Conservation (phyloP, 2,888 invertebrate species). For the Auanema freiburgensis region DNA sequence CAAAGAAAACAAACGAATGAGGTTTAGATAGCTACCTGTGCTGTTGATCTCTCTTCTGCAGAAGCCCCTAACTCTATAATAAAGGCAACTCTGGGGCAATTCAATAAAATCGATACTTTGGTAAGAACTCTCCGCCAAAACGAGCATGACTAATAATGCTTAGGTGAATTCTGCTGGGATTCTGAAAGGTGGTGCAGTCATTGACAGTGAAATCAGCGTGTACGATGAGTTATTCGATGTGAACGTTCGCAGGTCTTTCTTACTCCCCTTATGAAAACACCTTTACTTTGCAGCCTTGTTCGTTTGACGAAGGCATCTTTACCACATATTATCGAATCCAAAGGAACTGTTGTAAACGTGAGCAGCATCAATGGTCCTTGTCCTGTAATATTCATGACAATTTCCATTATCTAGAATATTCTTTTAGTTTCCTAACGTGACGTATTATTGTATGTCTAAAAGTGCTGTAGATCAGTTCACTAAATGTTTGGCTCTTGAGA, state of each 20-base stretch:
- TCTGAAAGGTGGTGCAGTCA: conserved; percentile 52
- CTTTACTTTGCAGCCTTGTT: conserved; percentile 46
- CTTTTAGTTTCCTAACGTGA: conserved; percentile 77
- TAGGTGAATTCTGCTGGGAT: conserved; percentile 62
- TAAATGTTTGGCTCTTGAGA: conserved; percentile 81
- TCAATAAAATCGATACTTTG: conserved; percentile 54
- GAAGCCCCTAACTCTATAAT: conserved; percentile 47
- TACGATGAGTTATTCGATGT: conserved; percentile 86
- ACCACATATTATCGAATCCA: conserved; percentile 55
- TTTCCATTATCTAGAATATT: not conserved
- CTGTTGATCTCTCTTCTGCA: conserved; percentile 63
- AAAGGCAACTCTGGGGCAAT: conserved; percentile 48
- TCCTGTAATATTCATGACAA: conserved; percentile 67
- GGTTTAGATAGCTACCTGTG: conserved; percentile 7
- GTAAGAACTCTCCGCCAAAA: conserved; percentile 22
- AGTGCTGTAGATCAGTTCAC: conserved; percentile 91
- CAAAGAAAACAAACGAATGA: not conserved
- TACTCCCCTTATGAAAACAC: not conserved
- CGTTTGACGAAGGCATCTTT: conserved; percentile 55
- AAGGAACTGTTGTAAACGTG: conserved; percentile 87
- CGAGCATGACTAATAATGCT: not conserved
- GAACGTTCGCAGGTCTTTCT: conserved; percentile 70
- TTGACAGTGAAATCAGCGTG: conserved; percentile 68
- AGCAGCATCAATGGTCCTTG: conserved; percentile 86
- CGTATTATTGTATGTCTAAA: conserved; percentile 87